phyloP scores from a whole-genome alignment of 2,888 invertebrate genomes.

The Drosophila meridiana region DNA sequence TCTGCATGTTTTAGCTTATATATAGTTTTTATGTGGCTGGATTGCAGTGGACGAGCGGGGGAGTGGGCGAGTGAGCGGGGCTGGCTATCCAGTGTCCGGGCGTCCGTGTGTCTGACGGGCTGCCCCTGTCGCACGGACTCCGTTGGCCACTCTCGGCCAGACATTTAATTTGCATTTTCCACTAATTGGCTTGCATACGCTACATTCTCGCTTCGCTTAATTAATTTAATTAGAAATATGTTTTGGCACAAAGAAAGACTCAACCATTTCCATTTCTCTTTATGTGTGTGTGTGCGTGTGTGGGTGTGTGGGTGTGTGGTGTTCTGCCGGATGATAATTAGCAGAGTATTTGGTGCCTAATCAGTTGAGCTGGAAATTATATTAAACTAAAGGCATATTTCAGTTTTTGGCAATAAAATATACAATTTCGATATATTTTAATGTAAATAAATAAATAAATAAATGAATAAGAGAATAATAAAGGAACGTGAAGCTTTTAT shows the following conservation, averaged over 20 bases:
- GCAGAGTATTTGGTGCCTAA: constrained; percentile 29
- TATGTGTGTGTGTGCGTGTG: background rate
- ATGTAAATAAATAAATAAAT: background rate
- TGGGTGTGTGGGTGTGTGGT: background rate
- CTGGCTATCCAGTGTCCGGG: background rate
- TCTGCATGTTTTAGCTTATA: constrained; percentile 3
- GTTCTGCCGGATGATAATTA: constrained; percentile 45
- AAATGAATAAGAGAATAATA: background rate
- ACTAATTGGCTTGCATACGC: constrained; percentile 76
- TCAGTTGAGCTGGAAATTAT: background rate
- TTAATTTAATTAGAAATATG: constrained; percentile 79
- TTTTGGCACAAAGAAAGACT: constrained; percentile 58
- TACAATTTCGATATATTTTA: background rate
- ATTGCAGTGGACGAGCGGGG: constrained; percentile 11
- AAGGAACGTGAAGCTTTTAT: too few relatives aligned
- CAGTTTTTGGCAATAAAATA: background rate
- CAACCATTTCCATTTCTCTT: constrained; percentile 24
- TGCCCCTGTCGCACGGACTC: constrained; percentile 29
- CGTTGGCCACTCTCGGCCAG: constrained; percentile 59
- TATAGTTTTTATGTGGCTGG: constrained; percentile 31
- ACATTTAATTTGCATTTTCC: constrained; percentile 80
- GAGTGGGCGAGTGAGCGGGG: background rate
- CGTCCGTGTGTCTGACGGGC: constrained; percentile 1
- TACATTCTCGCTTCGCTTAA: constrained; percentile 71
- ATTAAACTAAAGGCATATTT: background rate